Conservation (phyloP, 2,113 vertebrate species). For the Eulemur rufifrons region DNA sequence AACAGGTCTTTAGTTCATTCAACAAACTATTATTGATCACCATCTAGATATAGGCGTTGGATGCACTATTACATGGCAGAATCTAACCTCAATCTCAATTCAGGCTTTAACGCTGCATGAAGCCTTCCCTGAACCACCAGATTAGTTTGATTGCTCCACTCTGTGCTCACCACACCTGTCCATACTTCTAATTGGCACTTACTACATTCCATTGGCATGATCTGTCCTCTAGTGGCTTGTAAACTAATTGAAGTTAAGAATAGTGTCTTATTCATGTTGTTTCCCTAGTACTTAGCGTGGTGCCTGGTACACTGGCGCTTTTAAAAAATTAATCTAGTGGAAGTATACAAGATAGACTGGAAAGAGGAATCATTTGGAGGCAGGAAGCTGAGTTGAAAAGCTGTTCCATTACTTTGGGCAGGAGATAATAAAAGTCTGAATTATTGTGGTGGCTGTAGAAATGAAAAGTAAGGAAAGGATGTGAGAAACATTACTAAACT, state of each 20-base stretch:
- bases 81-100: not conserved
- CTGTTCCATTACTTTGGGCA: not conserved
- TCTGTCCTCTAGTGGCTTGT: not conserved
- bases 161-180: not conserved
- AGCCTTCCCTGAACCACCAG: not conserved
- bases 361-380: not conserved
- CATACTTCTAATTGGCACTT: not conserved
- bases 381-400: not conserved
- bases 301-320: not conserved
- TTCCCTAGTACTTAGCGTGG: not conserved
- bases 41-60: not conserved
- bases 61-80: not conserved
- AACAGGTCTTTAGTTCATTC: not conserved
- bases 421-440: not conserved
- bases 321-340: not conserved
- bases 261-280: not conserved
- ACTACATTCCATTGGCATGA: not conserved
- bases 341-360: not conserved
- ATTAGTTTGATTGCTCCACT: not conserved
- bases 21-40: not conserved
- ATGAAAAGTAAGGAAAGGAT: constrained; percentile 6
- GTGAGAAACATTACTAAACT: not conserved
- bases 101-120: not conserved
- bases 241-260: not conserved
- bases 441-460: not conserved